Evolutionary conservation across 1,140 invertebrate species (phyloP).

Genomic region (Melanaphis sacchari): DNA sequence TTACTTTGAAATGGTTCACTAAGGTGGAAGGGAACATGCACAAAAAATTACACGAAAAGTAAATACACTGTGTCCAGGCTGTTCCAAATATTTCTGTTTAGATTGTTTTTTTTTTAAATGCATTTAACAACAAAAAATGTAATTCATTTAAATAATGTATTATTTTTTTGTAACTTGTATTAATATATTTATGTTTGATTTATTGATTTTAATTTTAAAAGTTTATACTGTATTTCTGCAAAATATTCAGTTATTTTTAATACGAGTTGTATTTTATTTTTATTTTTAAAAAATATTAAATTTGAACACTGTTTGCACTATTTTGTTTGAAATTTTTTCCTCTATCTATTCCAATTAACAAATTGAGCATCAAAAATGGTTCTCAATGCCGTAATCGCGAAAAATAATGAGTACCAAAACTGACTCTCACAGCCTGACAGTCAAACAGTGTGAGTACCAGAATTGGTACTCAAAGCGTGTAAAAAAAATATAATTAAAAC

Average conservation of each 20-base stretch:
- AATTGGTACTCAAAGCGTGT: no score
- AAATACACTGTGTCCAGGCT: neutral
- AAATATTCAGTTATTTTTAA: no score
- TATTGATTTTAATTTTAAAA: neutral
- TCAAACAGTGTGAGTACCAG: no score
- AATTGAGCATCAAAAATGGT: neutral
- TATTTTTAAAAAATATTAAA: neutral
- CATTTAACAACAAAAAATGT: neutral
- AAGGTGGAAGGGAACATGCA: neutral
- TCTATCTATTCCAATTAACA: neutral
- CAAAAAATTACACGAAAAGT: neutral
- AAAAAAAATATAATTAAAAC: no score
- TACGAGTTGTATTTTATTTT: neutral
- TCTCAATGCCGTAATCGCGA: no score
- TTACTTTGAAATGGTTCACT: neutral
- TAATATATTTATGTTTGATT: constrained; percentile 1
- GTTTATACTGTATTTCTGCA: neutral
- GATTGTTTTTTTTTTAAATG: neutral
- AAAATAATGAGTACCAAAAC: no score
- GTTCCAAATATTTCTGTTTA: neutral
- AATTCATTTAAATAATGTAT: no score
- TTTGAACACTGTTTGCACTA: neutral
- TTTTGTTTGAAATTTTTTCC: neutral
- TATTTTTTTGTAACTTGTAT: no score
- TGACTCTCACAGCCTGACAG: no score